Evolutionary conservation across 2,888 invertebrate genomes (phyloP).

Genomic region (Pseudococcus longispinus): DNA sequence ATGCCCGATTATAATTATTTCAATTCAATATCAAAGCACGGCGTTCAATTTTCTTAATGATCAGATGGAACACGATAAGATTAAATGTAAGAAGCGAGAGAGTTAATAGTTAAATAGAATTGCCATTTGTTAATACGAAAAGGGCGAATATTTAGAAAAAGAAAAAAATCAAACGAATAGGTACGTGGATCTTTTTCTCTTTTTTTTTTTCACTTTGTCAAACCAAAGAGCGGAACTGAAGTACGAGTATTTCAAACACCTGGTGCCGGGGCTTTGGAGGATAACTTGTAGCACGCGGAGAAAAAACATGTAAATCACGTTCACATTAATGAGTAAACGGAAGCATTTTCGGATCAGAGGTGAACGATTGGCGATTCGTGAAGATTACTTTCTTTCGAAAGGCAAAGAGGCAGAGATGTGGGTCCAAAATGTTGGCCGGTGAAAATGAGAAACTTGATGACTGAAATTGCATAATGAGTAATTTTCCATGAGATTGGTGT

Average conservation of each 20-base stretch:
- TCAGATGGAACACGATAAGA: background rate
- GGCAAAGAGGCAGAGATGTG: no score
- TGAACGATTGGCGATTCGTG: background rate
- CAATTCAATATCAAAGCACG: background rate
- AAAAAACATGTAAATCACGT: background rate
- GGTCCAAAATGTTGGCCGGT: no score
- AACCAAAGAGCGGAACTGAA: conserved; percentile 7
- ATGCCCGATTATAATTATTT: background rate
- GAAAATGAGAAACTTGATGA: no score
- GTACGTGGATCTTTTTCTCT: background rate
- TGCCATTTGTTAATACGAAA: background rate
- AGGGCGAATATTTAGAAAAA: conserved; percentile 16
- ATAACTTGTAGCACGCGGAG: conserved; percentile 6
- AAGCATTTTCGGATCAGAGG: background rate
- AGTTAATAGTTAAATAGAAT: background rate
- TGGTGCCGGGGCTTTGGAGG: conserved; percentile 12
- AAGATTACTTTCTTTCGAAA: background rate
- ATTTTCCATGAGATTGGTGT: no score
- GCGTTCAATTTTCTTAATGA: background rate
- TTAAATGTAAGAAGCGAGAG: background rate
- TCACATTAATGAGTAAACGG: background rate
- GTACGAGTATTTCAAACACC: conserved; percentile 7
- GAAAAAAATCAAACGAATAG: background rate
- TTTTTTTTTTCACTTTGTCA: background rate
- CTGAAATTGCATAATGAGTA: no score